These are phyloP conservation scores for Drosophila kuntzei DNA, from an alignment of 2,888 invertebrate genomes.

Conservation along the genomic window DNA sequence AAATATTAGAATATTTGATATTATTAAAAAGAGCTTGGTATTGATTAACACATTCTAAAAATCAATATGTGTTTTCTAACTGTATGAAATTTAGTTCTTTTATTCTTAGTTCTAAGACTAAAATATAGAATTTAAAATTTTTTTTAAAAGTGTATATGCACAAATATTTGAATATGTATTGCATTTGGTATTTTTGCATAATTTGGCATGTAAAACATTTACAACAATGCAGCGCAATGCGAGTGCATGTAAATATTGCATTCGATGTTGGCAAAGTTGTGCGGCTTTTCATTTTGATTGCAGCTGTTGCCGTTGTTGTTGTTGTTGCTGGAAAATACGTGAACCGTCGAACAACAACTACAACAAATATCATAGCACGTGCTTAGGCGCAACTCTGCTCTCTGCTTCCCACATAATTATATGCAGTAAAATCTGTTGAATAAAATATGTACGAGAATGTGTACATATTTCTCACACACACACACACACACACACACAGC, in stretches of 20 bases:
- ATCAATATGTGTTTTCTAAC: too few species aligned
- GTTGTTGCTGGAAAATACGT: slow-evolving; percentile 16
- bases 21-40: too few species aligned
- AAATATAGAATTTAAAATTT: too few species aligned
- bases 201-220: slow-evolving; percentile 81
- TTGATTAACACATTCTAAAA: too few species aligned
- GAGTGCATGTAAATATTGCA: slow-evolving; percentile 75
- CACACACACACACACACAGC: slow-evolving; percentile 3
- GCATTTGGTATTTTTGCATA: slow-evolving; percentile 75
- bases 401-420: slow-evolving; percentile 61
- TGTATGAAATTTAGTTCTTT: too few species aligned
- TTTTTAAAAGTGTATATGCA: slow-evolving; percentile 15
- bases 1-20: too few species aligned
- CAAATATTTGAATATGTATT: slow-evolving; percentile 78
- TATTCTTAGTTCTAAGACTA: too few species aligned
- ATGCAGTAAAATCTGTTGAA: slow-evolving; percentile 64
- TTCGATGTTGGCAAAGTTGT: slow-evolving; percentile 65
- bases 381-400: slow-evolving; percentile 45
- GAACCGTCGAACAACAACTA: slow-evolving; percentile 12
- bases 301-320: slow-evolving; percentile 40
- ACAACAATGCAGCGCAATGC: slow-evolving; percentile 66
- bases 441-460: slow-evolving; percentile 60
- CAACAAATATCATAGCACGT: too few species aligned
- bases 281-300: slow-evolving; percentile 78
- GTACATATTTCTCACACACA: not conserved